Conservation (phyloP, 2,113 vertebrate species). For the Alectura lathami region DNA sequence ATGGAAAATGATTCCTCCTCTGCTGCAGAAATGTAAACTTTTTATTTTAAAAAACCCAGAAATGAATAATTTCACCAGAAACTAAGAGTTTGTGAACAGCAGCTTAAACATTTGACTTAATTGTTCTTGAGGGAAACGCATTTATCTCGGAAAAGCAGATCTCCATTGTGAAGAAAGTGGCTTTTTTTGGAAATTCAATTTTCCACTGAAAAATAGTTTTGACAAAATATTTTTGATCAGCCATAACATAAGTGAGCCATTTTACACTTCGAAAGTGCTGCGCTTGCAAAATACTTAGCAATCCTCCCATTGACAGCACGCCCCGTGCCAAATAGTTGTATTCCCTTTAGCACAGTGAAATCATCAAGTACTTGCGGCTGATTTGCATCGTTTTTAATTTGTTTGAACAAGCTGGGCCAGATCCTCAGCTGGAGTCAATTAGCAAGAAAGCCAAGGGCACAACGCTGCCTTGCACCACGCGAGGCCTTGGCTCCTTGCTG, state of each 20-base stretch:
- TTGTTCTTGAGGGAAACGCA: neutral
- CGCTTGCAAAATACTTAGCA: neutral
- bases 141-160: neutral
- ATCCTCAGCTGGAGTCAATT: conserved; percentile 45
- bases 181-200: neutral
- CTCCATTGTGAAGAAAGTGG: neutral
- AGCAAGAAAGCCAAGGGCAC: neutral
- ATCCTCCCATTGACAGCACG: conserved; percentile 3
- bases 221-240: neutral
- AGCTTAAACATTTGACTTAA: neutral
- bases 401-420: conserved; percentile 50
- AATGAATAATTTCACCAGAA: neutral
- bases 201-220: neutral
- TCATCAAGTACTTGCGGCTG: conserved; percentile 45
- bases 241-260: neutral
- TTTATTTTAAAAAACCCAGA: neutral
- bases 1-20: conserved; percentile 53
- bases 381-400: conserved; percentile 57
- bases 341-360: conserved; percentile 52
- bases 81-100: neutral
- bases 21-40: conserved; percentile 10
- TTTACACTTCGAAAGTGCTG: neutral
- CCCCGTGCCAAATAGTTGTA: conserved; percentile 34
- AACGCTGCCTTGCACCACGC: neutral
- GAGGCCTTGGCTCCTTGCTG: neutral